Conservation (phyloP, 2,888 invertebrate species). For the Desoria tigrina region DNA sequence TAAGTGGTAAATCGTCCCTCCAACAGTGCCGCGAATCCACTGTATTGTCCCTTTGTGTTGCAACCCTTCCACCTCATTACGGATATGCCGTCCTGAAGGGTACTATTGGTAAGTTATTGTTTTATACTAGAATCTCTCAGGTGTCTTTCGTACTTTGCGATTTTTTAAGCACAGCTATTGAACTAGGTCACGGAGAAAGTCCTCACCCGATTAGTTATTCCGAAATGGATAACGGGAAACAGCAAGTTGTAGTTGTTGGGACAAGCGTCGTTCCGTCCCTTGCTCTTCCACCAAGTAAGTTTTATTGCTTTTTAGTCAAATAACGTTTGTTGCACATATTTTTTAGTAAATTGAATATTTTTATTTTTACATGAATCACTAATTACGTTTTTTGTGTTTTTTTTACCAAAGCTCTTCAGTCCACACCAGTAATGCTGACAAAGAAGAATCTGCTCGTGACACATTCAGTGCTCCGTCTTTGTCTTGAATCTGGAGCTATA, state of each 20-base stretch:
- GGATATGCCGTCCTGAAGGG: conserved; percentile 77
- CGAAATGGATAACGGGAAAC: conserved; percentile 75
- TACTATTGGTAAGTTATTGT: conserved; percentile 42
- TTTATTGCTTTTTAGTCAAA: conserved; percentile 12
- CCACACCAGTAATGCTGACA: conserved; percentile 86
- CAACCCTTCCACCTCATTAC: conserved; percentile 94
- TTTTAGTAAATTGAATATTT: no score
- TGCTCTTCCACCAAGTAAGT: conserved; percentile 46
- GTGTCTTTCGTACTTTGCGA: background rate
- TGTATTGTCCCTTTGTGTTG: conserved; percentile 90
- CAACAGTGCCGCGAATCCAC: conserved; percentile 86
- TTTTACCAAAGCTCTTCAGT: conserved; percentile 45
- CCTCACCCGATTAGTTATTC: conserved; percentile 56
- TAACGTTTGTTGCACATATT: no score
- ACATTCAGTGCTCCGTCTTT: conserved; percentile 83
- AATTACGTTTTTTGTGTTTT: no score
- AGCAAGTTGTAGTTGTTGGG: conserved; percentile 96
- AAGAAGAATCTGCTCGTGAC: conserved; percentile 97
- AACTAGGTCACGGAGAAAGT: conserved; percentile 57
- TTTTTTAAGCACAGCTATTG: conserved; percentile 18
- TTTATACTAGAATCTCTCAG: background rate
- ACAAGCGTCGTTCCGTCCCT: conserved; percentile 60
- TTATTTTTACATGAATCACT: no score
- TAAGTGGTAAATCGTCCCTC: conserved; percentile 81
- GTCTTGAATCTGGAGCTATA: conserved; percentile 87